Conservation (phyloP, 2,113 vertebrate species). For the Scophthalmus maximus region DNA sequence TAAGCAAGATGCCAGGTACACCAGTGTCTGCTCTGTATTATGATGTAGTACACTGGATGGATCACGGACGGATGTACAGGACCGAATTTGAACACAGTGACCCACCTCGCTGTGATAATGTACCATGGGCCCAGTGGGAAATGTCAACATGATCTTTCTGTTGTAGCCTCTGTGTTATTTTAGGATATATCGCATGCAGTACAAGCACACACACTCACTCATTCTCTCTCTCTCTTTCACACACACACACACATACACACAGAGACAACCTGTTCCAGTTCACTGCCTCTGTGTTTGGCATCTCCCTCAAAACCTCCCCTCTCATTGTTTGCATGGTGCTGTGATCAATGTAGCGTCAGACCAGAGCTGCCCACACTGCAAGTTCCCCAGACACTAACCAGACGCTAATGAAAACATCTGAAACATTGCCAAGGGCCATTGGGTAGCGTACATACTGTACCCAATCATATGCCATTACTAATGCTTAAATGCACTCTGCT, state of each 20-base stretch:
- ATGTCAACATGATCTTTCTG: constrained; percentile 67
- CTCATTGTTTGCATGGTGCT: constrained; percentile 70
- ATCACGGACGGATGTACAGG: constrained; percentile 33
- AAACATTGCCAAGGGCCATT: constrained; percentile 68
- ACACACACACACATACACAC: constrained; percentile 10
- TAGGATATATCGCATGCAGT: constrained; percentile 49
- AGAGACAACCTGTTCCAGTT: constrained; percentile 62
- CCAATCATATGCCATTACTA: constrained; percentile 74
- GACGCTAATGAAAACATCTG: constrained; percentile 77
- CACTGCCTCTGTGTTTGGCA: constrained; percentile 51
- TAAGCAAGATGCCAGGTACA: constrained; percentile 33
- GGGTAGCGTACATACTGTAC: constrained; percentile 57
- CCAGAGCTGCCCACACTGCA: constrained; percentile 63
- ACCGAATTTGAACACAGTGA: constrained; percentile 51
- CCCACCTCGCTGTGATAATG: constrained; percentile 62
- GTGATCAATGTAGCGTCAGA: constrained; percentile 70
- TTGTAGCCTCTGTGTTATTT: constrained; percentile 69
- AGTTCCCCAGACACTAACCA: constrained; percentile 69
- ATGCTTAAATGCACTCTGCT: constrained; percentile 51
- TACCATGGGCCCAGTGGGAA: constrained; percentile 55
- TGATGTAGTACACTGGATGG: constrained; percentile 36
- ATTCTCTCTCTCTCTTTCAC: no score
- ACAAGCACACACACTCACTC: constrained; percentile 14
- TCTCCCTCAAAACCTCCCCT: constrained; percentile 65
- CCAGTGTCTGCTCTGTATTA: constrained; percentile 27